These are phyloP conservation scores for Bombus waltoni DNA, from an alignment of 1,140 invertebrate genomes.

Conservation along the genomic window DNA sequence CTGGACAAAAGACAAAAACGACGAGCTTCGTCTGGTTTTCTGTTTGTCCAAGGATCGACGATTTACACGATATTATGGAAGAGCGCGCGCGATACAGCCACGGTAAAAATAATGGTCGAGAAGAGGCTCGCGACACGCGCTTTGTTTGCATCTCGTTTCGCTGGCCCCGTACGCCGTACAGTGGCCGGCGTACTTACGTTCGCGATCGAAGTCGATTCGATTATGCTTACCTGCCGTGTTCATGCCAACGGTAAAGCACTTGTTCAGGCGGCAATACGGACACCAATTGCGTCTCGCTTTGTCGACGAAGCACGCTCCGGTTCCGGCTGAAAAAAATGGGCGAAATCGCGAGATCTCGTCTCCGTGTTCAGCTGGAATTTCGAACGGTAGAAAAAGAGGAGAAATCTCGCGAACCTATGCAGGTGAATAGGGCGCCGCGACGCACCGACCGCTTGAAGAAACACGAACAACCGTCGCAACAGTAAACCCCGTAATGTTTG, in stretches of 20 bases:
- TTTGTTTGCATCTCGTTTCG: constrained; percentile 73
- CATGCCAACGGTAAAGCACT: constrained; percentile 91
- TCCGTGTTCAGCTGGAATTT: not conserved
- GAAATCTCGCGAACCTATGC: constrained; percentile 83
- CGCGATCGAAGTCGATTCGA: constrained; percentile 15
- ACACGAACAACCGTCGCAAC: constrained; percentile 95
- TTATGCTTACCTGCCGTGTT: constrained; percentile 87
- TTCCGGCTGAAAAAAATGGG: constrained; percentile 74
- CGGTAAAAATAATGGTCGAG: not conserved
- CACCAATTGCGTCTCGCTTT: constrained; percentile 94
- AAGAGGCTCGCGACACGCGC: constrained; percentile 61
- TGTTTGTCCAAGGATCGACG: not conserved
- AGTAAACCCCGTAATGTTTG: constrained; percentile 93
- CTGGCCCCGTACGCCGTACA: too few species aligned
- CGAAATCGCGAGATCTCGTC: not conserved
- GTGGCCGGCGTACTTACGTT: too few species aligned
- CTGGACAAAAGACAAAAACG: constrained; percentile 72
- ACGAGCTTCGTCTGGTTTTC: not conserved
- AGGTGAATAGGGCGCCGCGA: constrained; percentile 87
- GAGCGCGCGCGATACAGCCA: not conserved
- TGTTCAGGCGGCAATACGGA: constrained; percentile 91
- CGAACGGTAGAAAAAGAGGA: not conserved
- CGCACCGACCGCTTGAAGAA: constrained; percentile 93
- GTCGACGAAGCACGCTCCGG: constrained; percentile 90
- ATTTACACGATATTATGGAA: not conserved